A percentile compares a stretch with the other conserved stretches of the same genome.
Conservation (phyloP, 2,797 vertebrate genomes). For the Lepilemur septentrionalis region DNA sequence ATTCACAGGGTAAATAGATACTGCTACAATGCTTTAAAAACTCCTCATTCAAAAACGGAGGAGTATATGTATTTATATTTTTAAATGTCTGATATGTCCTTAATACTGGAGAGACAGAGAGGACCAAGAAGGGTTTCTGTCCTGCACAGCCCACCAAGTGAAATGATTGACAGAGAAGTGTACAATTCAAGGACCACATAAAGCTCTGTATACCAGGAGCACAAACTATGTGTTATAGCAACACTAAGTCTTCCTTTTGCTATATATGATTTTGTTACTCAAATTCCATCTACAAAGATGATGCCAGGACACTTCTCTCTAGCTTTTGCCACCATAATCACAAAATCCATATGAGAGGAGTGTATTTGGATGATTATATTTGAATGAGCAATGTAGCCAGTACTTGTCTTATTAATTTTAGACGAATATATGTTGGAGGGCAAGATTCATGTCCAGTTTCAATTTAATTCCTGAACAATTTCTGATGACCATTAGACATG, state of each 20-base stretch:
- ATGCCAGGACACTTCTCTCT: neutral
- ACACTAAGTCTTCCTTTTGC: neutral
- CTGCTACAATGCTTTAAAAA: constrained; percentile 56
- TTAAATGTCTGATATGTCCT: neutral
- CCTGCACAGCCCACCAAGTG: neutral
- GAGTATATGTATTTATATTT: neutral
- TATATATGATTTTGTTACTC: neutral
- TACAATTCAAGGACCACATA: neutral
- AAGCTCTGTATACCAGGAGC: neutral
- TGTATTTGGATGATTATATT: neutral
- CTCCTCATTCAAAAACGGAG: neutral
- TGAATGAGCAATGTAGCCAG: neutral
- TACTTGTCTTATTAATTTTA: constrained; percentile 44
- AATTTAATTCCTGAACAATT: constrained; percentile 54
- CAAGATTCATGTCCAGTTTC: constrained; percentile 35
- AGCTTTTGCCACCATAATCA: neutral
- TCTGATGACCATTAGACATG: constrained; percentile 28
- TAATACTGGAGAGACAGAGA: neutral
- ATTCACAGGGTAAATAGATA: constrained; percentile 15
- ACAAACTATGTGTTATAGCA: fast-evolving
- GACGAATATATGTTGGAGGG: neutral
- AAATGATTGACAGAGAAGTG: neutral
- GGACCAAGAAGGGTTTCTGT: neutral
- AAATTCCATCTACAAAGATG: neutral
- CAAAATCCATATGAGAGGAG: neutral